Evolutionary conservation across 2,888 invertebrate species (phyloP).

Genomic region (Drosophila leonis): DNA sequence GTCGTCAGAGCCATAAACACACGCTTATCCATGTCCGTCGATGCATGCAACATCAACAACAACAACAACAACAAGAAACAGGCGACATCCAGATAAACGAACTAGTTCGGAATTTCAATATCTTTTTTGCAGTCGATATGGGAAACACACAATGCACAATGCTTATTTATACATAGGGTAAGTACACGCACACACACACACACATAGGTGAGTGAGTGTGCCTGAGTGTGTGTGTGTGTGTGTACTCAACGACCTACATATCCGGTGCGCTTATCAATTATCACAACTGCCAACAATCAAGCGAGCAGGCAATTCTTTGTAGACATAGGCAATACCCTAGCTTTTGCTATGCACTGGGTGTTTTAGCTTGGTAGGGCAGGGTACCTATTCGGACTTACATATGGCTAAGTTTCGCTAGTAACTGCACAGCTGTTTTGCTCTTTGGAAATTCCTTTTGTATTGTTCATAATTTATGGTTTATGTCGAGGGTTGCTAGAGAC

Average conservation of each 20-base stretch:
- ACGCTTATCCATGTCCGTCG: constrained; percentile 21
- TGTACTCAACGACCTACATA: constrained; percentile 41
- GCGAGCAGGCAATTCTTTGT: neutral
- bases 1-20: constrained; percentile 7
- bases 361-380: neutral
- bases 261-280: constrained; percentile 48
- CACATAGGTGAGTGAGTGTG: neutral
- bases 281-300: constrained; percentile 15
- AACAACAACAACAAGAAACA: constrained; percentile 21
- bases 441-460: constrained; percentile 31
- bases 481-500: constrained; percentile 62
- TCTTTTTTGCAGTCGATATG: constrained; percentile 32
- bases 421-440: constrained; percentile 25
- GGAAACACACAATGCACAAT: constrained; percentile 3
- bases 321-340: neutral
- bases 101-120: constrained; percentile 50
- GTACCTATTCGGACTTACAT: neutral
- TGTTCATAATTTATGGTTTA: constrained; percentile 51
- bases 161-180: constrained; percentile 5
- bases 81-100: constrained; percentile 41
- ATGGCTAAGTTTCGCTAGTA: constrained; percentile 16
- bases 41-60: constrained; percentile 24
- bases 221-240: neutral
- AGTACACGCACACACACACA: neutral
- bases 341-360: neutral